Percentiles rank a stretch among this genome's conserved stretches.
Conservation (phyloP, 1,140 invertebrate genomes). For the Drosophila mayri region DNA sequence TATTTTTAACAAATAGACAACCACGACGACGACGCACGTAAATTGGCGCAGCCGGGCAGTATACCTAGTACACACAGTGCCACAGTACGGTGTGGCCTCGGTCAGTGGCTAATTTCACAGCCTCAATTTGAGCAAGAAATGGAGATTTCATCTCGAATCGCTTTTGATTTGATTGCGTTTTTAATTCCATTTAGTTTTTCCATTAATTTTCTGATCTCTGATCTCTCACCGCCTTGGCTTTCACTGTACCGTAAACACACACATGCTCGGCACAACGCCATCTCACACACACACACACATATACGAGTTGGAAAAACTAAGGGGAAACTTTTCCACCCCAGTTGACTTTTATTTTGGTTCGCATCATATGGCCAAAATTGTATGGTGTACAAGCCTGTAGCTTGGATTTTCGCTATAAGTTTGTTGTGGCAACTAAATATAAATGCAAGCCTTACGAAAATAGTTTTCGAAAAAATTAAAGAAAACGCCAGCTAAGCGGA, state of each 20-base stretch:
- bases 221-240: slow-evolving; percentile 20
- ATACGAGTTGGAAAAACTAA: slow-evolving; percentile 36
- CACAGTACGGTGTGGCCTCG: slow-evolving; percentile 51
- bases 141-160: slow-evolving; percentile 2
- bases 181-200: slow-evolving; percentile 27
- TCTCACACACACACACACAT: slow-evolving; percentile 10
- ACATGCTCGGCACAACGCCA: background rate
- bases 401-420: slow-evolving; percentile 70
- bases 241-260: slow-evolving; percentile 41
- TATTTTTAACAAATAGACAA: slow-evolving; percentile 74
- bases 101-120: background rate
- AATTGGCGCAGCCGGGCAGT: slow-evolving; percentile 68
- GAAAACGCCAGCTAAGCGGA: slow-evolving; percentile 36
- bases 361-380: slow-evolving; percentile 58
- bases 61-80: slow-evolving; percentile 50
- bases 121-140: background rate
- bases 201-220: slow-evolving; percentile 38
- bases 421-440: slow-evolving; percentile 73
- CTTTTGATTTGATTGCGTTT: slow-evolving; percentile 30
- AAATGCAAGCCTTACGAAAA: slow-evolving; percentile 81
- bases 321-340: slow-evolving; percentile 46
- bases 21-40: slow-evolving; percentile 70
- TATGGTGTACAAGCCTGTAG: slow-evolving; percentile 47
- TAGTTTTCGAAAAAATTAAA: slow-evolving; percentile 53
- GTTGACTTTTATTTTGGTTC: slow-evolving; percentile 55